Conservation (phyloP, 2,888 invertebrate genomes). For the Bugula neritina region DNA sequence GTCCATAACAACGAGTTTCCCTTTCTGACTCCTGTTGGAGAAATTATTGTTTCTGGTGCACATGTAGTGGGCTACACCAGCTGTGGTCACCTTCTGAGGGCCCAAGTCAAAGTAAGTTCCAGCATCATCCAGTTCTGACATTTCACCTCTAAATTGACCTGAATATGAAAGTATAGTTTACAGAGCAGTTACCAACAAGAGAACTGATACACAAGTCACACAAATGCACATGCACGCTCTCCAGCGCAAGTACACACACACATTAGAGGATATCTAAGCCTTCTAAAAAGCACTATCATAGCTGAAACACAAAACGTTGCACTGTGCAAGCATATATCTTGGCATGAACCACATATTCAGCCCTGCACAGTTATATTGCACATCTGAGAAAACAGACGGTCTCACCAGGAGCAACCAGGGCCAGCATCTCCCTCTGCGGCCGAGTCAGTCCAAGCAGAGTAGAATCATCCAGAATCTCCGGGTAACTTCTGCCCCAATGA, state of each 20-base stretch:
- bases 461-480: conserved; percentile 36
- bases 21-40: conserved; percentile 53
- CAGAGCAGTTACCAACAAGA: too few species aligned
- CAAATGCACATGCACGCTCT: too few species aligned
- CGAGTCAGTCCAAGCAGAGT: conserved; percentile 41
- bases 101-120: conserved; percentile 52
- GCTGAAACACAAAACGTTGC: too few species aligned
- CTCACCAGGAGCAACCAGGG: conserved; percentile 41
- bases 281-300: too few species aligned
- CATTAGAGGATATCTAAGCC: too few species aligned
- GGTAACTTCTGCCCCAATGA: conserved; percentile 49
- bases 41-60: conserved; percentile 52
- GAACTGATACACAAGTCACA: too few species aligned
- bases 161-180: not conserved
- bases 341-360: too few species aligned
- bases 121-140: conserved; percentile 48
- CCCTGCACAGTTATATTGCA: too few species aligned
- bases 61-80: conserved; percentile 48
- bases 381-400: too few species aligned
- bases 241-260: too few species aligned
- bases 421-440: conserved; percentile 39
- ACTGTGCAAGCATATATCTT: too few species aligned
- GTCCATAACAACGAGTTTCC: conserved; percentile 37
- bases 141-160: conserved; percentile 44
- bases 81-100: conserved; percentile 38